Conservation (phyloP, 92 coral and sea anemone genomes). For the Zoanthus sociatus region DNA sequence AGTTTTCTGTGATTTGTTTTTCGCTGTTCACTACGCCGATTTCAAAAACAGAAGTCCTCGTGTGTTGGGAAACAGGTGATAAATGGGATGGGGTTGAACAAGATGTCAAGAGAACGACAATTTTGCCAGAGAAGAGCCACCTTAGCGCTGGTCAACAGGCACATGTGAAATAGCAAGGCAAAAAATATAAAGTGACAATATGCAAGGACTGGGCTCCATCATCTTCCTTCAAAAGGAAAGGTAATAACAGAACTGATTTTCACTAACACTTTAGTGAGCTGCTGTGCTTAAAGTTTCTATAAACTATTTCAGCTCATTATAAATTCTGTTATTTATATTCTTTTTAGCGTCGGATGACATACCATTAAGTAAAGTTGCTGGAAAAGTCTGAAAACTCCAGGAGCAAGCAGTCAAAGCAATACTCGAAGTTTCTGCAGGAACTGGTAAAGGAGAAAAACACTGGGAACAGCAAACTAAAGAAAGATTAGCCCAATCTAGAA, state of each 20-base stretch:
- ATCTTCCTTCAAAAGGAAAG: background rate
- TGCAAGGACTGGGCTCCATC: background rate
- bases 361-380: background rate
- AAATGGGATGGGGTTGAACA: background rate
- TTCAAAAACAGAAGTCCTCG: background rate
- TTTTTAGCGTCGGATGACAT: too few species aligned
- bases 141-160: background rate
- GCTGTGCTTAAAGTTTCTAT: too few species aligned
- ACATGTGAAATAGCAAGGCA: background rate
- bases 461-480: slow-evolving; percentile 16
- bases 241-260: background rate
- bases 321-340: too few species aligned
- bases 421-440: background rate
- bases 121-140: background rate
- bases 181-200: background rate
- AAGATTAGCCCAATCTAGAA: slow-evolving; percentile 13
- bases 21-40: background rate
- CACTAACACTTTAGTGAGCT: background rate
- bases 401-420: background rate
- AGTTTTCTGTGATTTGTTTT: background rate
- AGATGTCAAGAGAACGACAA: background rate
- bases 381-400: background rate
- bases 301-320: too few species aligned
- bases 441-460: background rate
- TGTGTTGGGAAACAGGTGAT: background rate